phyloP scores from a whole-genome alignment of 2,113 vertebrate genomes.

The Vulpes vulpes region DNA sequence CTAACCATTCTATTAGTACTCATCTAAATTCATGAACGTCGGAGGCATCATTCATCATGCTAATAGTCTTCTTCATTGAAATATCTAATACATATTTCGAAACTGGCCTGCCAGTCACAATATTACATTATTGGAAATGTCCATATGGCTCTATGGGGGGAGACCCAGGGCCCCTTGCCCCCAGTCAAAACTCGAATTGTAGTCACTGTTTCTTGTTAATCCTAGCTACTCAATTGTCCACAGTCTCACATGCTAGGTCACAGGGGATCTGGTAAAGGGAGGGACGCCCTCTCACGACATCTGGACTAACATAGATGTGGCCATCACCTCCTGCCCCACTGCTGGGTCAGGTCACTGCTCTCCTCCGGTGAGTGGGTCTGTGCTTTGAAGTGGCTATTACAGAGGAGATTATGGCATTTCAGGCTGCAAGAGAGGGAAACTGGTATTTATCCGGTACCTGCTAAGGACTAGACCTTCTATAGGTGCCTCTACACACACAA shows the following conservation, averaged over 20 bases:
- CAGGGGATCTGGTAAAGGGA: background rate
- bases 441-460: background rate
- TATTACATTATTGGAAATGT: background rate
- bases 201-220: background rate
- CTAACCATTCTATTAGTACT: background rate
- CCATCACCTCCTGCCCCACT: background rate
- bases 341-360: background rate
- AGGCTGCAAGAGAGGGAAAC: background rate
- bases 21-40: slow-evolving; percentile 23
- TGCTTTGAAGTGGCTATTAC: background rate
- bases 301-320: background rate
- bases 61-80: slow-evolving; percentile 42
- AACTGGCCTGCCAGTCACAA: background rate
- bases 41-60: background rate
- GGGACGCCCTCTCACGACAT: background rate
- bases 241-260: background rate
- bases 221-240: too few relatives aligned
- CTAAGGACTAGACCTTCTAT: background rate
- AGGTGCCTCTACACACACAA: background rate
- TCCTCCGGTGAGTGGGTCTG: background rate
- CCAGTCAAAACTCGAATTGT: background rate
- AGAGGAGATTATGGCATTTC: background rate
- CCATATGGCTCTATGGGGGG: background rate
- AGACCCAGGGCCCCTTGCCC: background rate
- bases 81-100: background rate